These are phyloP conservation scores for Urophycis tenuis DNA, from an alignment of 2,797 vertebrate species.

Conservation along the genomic window DNA sequence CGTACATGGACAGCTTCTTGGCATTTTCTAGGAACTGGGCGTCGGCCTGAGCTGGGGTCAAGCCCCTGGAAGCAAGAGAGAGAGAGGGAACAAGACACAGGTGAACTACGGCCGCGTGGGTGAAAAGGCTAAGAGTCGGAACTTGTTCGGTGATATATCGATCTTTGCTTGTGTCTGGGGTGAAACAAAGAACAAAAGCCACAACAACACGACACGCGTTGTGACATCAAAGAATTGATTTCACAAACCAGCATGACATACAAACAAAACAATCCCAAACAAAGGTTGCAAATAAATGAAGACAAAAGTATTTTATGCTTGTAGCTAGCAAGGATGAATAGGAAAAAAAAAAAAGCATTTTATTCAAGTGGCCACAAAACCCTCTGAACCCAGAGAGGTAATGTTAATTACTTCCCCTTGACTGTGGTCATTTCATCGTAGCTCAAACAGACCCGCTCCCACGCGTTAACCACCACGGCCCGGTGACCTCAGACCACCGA, in stretches of 20 bases:
- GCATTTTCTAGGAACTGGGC: constrained; percentile 94
- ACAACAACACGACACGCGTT: background rate
- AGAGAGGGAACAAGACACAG: background rate
- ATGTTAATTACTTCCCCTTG: background rate
- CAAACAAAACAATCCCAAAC: background rate
- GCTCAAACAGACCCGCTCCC: background rate
- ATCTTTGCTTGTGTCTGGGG: background rate
- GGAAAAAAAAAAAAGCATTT: background rate
- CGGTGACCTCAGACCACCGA: constrained; percentile 71
- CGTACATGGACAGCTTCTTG: constrained; percentile 98
- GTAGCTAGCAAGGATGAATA: background rate
- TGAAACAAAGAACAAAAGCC: background rate
- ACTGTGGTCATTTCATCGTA: background rate
- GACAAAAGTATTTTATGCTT: too few relatives aligned
- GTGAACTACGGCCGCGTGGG: background rate
- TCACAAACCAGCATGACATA: background rate
- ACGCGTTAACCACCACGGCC: too few relatives aligned
- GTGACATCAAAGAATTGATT: background rate
- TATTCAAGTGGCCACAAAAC: background rate
- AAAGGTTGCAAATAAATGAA: background rate
- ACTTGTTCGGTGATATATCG: background rate
- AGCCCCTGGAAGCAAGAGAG: constrained; percentile 70
- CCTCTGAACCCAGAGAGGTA: background rate
- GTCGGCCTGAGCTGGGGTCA: constrained; percentile 94
- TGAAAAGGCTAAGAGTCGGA: background rate